These are phyloP conservation scores for Cepaea hortensis DNA, from an alignment of 2,888 invertebrate genomes.

Conservation along the genomic window DNA sequence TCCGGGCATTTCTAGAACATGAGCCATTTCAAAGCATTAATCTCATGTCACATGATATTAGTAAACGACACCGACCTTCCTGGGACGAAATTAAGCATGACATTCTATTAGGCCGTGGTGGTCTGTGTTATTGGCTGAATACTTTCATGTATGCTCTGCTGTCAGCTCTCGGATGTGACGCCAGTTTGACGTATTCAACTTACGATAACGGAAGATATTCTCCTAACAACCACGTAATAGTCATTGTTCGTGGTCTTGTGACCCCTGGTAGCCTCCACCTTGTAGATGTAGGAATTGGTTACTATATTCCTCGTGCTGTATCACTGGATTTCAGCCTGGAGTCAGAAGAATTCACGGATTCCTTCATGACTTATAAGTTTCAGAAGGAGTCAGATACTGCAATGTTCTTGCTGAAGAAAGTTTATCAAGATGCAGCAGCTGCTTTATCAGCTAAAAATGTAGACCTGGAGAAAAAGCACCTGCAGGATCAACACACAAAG, in stretches of 20 bases:
- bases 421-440: background rate
- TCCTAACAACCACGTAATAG: constrained; percentile 50
- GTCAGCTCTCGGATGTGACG: constrained; percentile 43
- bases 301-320: constrained; percentile 51
- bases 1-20: background rate
- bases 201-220: constrained; percentile 20
- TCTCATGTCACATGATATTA: constrained; percentile 43
- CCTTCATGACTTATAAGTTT: constrained; percentile 55
- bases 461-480: background rate
- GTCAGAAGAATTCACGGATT: constrained; percentile 48
- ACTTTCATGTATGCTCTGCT: constrained; percentile 51
- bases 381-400: background rate
- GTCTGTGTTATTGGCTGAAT: constrained; percentile 53
- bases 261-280: constrained; percentile 49
- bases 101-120: constrained; percentile 48
- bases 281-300: constrained; percentile 51
- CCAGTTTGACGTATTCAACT: constrained; percentile 38
- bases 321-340: constrained; percentile 52
- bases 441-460: background rate
- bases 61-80: constrained; percentile 43
- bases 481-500: background rate
- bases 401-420: background rate
- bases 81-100: constrained; percentile 46
- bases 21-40: constrained; percentile 53
- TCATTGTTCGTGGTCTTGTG: constrained; percentile 46